Base-by-base conservation (phyloP, 2,888 invertebrate genomes). In the Acleris literana region DNA sequence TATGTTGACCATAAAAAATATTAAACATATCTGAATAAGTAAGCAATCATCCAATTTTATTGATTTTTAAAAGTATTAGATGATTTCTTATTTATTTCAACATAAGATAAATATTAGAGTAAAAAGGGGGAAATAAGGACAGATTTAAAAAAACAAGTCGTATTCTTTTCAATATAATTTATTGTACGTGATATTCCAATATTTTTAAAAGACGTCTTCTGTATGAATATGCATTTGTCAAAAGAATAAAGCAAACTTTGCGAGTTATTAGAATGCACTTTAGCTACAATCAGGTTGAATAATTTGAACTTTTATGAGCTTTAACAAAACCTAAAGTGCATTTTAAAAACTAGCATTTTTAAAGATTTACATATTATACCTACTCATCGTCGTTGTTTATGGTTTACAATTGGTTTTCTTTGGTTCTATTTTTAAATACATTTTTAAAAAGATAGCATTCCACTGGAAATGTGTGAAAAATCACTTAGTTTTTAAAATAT, bases 381-480 rank as follows among this genome's bases (percentile, higher is more conserved):
- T 46, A 2, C 46, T 6, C 3, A 0, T 52, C 51, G 39, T 56
- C 25, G n/a, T 16, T 39, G 48, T 43, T 48, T 58, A 20, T 16
- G 54, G 17, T 56, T 65, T 56, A 52, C 9, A 56, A 55, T 57
- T 43, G 9, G 63, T 56, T 61, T 68, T 73, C 72, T 73, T 73
- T 73, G 73, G 73, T 72, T 68, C 69, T 69, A 68, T 64, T 67
- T 68, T 70, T 51, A 63, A 67, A 64, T 71, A 69, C 25, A 52
- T 60, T 48, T 64, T 69, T 46, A 6, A 56, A 13, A 11, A 46
- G n/a, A 29, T 29, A 44, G 39, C 6, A 44, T 33, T 49, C 48
- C 7, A 48, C 39, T 20, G 54, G 39, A 22, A 52, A 48, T 2
- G 0, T 5, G 18, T 46, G 2, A 6, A 16, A 16, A 46, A 6